Conservation (phyloP, 2,797 vertebrate species). For the Pseudochromis fuscus region DNA sequence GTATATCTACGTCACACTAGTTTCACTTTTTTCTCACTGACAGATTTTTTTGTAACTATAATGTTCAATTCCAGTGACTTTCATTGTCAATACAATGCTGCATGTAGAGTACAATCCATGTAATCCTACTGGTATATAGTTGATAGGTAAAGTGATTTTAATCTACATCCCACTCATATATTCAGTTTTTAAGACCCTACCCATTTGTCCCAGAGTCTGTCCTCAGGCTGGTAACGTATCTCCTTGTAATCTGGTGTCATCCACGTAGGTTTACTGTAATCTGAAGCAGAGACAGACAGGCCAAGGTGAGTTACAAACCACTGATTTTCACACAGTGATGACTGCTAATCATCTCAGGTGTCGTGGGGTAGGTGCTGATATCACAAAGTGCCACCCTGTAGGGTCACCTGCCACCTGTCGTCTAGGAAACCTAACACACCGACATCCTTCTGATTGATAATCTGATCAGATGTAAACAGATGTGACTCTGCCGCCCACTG, state of each 20-base stretch:
- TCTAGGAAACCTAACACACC: conserved; percentile 75
- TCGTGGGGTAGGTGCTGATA: conserved; percentile 64
- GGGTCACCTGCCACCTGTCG: conserved; percentile 78
- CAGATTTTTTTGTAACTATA: too few relatives aligned
- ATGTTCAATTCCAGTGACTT: background rate
- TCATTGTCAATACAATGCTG: background rate
- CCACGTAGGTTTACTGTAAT: conserved; percentile 22
- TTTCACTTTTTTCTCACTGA: too few relatives aligned
- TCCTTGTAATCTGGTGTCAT: conserved; percentile 27
- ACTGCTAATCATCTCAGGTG: conserved; percentile 77
- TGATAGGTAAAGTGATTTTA: background rate
- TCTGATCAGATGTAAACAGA: conserved; percentile 52
- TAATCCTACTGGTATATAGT: background rate
- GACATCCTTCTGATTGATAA: conserved; percentile 80
- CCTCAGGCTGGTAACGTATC: conserved; percentile 5
- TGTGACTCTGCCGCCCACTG: conserved; percentile 67
- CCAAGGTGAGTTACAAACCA: conserved; percentile 29
- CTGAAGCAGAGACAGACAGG: conserved; percentile 21
- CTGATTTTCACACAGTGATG: conserved; percentile 80
- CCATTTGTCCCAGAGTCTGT: conserved; percentile 26
- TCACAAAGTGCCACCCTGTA: too few relatives aligned
- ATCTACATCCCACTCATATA: conserved; percentile 12
- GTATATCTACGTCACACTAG: too few relatives aligned
- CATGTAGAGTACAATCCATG: background rate
- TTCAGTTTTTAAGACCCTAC: conserved; percentile 14